These are phyloP conservation scores for Plebejus argus DNA, from an alignment of 2,888 invertebrate species.

Conservation along the genomic window DNA sequence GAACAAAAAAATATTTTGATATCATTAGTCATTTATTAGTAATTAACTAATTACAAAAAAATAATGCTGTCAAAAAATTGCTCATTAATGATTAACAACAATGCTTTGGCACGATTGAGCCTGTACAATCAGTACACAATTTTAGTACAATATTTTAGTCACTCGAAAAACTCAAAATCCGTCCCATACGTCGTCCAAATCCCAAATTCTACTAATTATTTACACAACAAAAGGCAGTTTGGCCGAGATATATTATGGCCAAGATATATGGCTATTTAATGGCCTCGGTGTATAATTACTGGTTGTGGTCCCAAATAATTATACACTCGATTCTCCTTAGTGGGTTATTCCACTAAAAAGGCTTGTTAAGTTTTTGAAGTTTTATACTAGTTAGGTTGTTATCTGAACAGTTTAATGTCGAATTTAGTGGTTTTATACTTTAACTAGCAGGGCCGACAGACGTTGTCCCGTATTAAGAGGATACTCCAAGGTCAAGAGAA, in stretches of 20 bases:
- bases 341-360: not conserved
- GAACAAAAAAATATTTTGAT: too few relatives aligned
- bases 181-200: slow-evolving; percentile 20
- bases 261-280: slow-evolving; percentile 63
- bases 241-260: slow-evolving; percentile 56
- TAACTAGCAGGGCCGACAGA: not conserved
- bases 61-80: too few relatives aligned
- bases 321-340: not conserved
- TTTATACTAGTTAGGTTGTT: not conserved
- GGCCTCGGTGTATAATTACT: slow-evolving; percentile 39
- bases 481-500: too few relatives aligned
- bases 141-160: not conserved
- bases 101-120: too few relatives aligned
- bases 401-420: not conserved
- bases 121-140: not conserved
- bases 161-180: not conserved
- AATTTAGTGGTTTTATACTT: not conserved
- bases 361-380: not conserved
- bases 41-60: too few relatives aligned
- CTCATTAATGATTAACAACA: too few relatives aligned
- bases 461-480: too few relatives aligned
- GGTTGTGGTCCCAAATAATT: slow-evolving; percentile 9
- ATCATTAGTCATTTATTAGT: too few relatives aligned
- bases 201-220: slow-evolving; percentile 33
- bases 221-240: slow-evolving; percentile 43